Base-by-base conservation (phyloP, 2,113 vertebrate species). In the Chionis minor region DNA sequence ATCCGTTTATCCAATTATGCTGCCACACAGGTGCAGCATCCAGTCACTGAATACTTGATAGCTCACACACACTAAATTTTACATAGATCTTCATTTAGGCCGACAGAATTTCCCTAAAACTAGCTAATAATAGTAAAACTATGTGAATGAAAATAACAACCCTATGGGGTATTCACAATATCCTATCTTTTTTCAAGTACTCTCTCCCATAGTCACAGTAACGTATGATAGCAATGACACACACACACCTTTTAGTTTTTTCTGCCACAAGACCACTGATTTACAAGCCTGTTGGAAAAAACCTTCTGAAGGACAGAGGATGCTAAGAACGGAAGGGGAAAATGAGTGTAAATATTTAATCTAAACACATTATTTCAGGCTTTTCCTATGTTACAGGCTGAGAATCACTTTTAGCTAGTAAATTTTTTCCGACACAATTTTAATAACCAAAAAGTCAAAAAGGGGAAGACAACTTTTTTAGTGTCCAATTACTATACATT, bases 21-120 rank as follows among this genome's bases (percentile, higher is more conserved):
- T 75, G 84, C 56, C 87, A 90, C 56, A 69, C 93, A 96, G 96
- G 91, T 97, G 93, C 87, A 87, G 84, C 81, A 92, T 61, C 70
- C 91, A 79, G 49, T 58, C 89, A 79, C 35, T 30, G 49, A 75
- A 62, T 14, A 52, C 56, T 91, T 81, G 32, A 89, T 27, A 84
- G 73, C 65, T 94, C 65, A 16, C 10, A 63, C 42, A 51, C 35
- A 20, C 14, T 5, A 47, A 81, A 18, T 75, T 79, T 63, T 94
- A 92, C 84, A 90, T 72, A 54, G 45, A 69, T 45, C 54, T 88
- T 93, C 47, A 87, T 95, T 94, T 49, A 93, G 91, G 84, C 70
- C 83, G 66, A 44, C n/a, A n/a, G n/a, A n/a, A n/a, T n/a, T n/a
- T n/a, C n/a, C n/a, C n/a, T n/a, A n/a, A n/a, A n/a, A n/a, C n/a